A percentile compares a stretch with the other conserved stretches of the same genome.
Conservation (phyloP, 35 echinoderm and acorn worm genomes). For the Apostichopus japonicus region DNA sequence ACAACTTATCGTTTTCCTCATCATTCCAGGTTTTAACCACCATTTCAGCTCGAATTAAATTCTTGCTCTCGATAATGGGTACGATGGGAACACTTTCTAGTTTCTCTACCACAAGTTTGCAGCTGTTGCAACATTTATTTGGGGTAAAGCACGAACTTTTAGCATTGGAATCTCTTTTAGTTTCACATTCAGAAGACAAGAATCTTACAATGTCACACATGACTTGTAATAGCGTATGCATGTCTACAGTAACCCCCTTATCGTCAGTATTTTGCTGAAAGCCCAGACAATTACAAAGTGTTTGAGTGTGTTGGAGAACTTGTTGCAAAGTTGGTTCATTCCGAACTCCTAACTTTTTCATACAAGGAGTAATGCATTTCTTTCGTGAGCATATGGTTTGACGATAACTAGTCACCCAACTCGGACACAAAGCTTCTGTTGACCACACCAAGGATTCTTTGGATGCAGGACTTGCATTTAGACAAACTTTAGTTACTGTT, state of each 20-base stretch:
- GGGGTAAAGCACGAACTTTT: background rate
- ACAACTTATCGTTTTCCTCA: background rate
- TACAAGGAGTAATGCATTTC: background rate
- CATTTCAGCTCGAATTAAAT: background rate
- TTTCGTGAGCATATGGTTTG: too few species aligned
- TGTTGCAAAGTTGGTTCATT: background rate
- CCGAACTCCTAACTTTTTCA: background rate
- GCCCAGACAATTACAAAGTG: slow-evolving; percentile 23
- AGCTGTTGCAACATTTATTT: slow-evolving; percentile 10
- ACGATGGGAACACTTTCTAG: slow-evolving; percentile 18
- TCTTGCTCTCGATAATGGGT: background rate
- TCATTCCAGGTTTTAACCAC: background rate
- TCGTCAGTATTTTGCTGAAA: background rate
- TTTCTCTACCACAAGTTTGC: slow-evolving; percentile 5
- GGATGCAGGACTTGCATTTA: background rate
- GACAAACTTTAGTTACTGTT: background rate
- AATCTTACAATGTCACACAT: background rate
- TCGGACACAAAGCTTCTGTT: background rate
- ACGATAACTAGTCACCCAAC: background rate
- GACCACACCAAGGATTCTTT: background rate
- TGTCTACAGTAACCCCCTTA: background rate
- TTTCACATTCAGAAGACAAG: slow-evolving; percentile 26
- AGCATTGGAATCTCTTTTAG: background rate
- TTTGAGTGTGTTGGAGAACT: slow-evolving; percentile 28
- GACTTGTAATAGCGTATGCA: background rate